Percentiles rank a stretch among this genome's conserved stretches.
Conservation (phyloP, 2,797 vertebrate species). For the Malacoraja senta region DNA sequence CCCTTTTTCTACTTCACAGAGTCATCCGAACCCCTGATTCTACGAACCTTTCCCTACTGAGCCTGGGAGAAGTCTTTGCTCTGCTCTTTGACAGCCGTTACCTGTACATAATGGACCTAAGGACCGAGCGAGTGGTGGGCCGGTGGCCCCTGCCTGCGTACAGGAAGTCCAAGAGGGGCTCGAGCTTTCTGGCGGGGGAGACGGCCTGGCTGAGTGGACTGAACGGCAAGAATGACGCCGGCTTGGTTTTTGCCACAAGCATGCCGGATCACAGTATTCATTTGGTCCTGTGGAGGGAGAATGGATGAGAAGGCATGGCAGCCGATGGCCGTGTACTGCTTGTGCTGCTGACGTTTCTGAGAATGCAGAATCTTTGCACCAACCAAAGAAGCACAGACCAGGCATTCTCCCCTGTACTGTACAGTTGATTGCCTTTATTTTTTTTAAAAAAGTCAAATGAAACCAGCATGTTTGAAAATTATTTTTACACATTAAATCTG, state of each 20-base stretch:
- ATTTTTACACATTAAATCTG: conserved; percentile 36
- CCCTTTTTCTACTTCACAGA: conserved; percentile 58
- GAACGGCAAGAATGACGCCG: conserved; percentile 83
- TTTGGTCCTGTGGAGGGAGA: conserved; percentile 95
- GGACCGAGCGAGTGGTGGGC: conserved; percentile 85
- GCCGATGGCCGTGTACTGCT: conserved; percentile 45
- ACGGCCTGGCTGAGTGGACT: conserved; percentile 88
- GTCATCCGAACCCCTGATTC: conserved; percentile 88
- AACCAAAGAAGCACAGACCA: conserved; percentile 72
- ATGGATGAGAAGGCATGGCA: conserved; percentile 62
- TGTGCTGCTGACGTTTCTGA: conserved; percentile 49
- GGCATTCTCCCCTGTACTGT: conserved; percentile 25
- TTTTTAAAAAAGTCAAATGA: conserved; percentile 30
- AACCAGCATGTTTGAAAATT: conserved; percentile 35
- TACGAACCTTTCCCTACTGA: conserved; percentile 82
- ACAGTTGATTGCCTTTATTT: conserved; percentile 26
- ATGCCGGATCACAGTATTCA: conserved; percentile 99
- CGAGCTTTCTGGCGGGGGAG: conserved; percentile 91
- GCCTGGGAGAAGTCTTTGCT: conserved; percentile 88
- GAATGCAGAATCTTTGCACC: conserved; percentile 67
- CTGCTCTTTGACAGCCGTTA: conserved; percentile 92
- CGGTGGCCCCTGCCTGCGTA: conserved; percentile 95
- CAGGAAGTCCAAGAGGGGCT: conserved; percentile 93
- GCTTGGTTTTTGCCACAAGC: conserved; percentile 95
- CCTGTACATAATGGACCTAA: conserved; percentile 93